Base-by-base conservation (phyloP, 2,888 invertebrate species). In the Unio delphinus region DNA sequence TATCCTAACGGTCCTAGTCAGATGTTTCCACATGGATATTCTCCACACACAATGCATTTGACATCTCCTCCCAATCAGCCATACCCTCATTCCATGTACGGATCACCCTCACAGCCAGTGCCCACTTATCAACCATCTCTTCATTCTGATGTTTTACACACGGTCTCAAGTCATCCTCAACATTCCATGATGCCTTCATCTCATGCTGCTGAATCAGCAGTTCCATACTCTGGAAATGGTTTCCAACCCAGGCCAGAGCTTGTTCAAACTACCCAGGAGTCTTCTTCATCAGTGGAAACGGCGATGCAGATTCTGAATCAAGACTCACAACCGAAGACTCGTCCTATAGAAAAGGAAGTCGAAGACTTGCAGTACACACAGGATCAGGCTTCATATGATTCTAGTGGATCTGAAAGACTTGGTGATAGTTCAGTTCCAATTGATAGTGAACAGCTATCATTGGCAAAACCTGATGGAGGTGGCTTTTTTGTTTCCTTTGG, bases 401-500 rank as follows among this genome's bases (percentile, higher is more conserved):
- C 28, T 56, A 54, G 55, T 63, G 45, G 3, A 45, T 15, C 45
- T 15, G 30, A 54, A 63, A 63, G 28, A 45, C 18, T 34, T 18
- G 20, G 15, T 54, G 30, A 20, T 20, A 54, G 54, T 63, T 28
- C 23, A 20, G 23, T 54, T 30, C 23, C 18, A 20, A 54, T 45
- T 23, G 18, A 17, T 30, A 23, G n/a, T 45, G 18, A 17, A 63
- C 45, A 23, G 11, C 45, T 63, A 11, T 2, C 30, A 45, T 1
- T 11, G n/a, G 30, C 57, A 26, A 57, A 61, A n/a, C 75, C 61
- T 28, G 74, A 67, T 28, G 86, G 86, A 61, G 84, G 86, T 74
- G 91, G 91, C 20, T 98, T 98, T 91, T 97, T 97, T 90, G 96
- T 98, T 87, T 95, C 96, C 65, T 96, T 98, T 89, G 96, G 96